These are phyloP conservation scores for Noturus placidus DNA, from an alignment of 2,113 vertebrate genomes.

Conservation along the genomic window DNA sequence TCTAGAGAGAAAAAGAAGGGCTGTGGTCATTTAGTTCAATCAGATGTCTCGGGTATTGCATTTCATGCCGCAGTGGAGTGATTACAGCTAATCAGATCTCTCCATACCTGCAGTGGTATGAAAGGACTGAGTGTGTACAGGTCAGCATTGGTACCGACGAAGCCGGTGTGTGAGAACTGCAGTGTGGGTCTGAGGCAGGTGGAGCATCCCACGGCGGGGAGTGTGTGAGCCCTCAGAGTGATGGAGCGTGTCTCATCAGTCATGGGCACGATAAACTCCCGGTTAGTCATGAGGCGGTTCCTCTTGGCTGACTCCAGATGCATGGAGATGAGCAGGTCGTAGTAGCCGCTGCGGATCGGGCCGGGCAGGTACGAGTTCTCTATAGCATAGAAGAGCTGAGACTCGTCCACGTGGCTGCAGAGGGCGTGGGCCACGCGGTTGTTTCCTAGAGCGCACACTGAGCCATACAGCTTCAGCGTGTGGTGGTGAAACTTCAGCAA, in stretches of 20 bases:
- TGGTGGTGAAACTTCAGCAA: slow-evolving; percentile 90
- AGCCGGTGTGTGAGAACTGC: slow-evolving; percentile 82
- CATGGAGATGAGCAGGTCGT: slow-evolving; percentile 91
- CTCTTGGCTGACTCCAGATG: slow-evolving; percentile 93
- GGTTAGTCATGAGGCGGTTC: slow-evolving; percentile 87
- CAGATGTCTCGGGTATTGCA: neutral
- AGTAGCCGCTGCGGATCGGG: slow-evolving; percentile 85
- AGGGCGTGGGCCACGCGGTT: slow-evolving; percentile 91
- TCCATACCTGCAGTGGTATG: slow-evolving; percentile 77
- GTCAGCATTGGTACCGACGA: slow-evolving; percentile 73
- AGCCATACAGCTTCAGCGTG: slow-evolving; percentile 85
- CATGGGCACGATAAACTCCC: slow-evolving; percentile 92
- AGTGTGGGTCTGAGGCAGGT: slow-evolving; percentile 85
- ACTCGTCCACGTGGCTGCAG: slow-evolving; percentile 91
- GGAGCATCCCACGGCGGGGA: slow-evolving; percentile 84
- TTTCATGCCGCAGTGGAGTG: neutral
- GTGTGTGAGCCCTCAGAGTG: slow-evolving; percentile 74
- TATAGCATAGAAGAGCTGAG: slow-evolving; percentile 87
- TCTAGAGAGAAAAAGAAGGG: slow-evolving; percentile 58
- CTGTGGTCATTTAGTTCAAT: neutral
- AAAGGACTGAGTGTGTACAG: slow-evolving; percentile 80
- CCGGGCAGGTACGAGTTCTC: slow-evolving; percentile 87
- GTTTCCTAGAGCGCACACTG: slow-evolving; percentile 91
- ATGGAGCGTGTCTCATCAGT: slow-evolving; percentile 81
- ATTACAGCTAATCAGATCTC: neutral